phyloP scores from a whole-genome alignment of 1,140 invertebrate genomes.

The Procambarus virginalis region DNA sequence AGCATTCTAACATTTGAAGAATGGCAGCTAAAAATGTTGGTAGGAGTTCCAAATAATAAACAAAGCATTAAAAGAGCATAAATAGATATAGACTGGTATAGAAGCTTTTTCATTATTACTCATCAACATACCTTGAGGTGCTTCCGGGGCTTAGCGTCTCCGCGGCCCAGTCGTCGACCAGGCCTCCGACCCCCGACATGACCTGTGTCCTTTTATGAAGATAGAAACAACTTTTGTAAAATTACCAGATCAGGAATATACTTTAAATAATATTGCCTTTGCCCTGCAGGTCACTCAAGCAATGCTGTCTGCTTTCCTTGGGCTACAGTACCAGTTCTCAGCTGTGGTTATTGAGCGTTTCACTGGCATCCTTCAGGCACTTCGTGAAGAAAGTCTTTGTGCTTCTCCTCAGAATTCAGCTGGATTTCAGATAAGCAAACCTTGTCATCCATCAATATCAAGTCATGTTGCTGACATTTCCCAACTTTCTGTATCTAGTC shows the following conservation, averaged over 20 bases:
- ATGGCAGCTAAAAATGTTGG: no score
- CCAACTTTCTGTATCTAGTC: slow-evolving; percentile 32
- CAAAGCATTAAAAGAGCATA: no score
- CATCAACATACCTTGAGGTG: no score
- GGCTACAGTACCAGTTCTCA: slow-evolving; percentile 56
- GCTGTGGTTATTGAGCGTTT: slow-evolving; percentile 52
- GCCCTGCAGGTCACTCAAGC: slow-evolving; percentile 36
- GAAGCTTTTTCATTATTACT: no score
- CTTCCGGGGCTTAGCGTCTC: no score
- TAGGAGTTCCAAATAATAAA: no score
- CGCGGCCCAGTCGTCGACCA: no score
- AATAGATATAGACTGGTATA: no score
- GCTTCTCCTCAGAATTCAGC: not conserved
- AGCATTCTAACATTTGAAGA: no score
- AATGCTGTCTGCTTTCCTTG: slow-evolving; percentile 59
- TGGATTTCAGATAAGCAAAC: slow-evolving; percentile 8
- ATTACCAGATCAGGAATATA: no score
- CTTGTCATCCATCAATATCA: not conserved
- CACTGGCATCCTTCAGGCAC: slow-evolving; percentile 23
- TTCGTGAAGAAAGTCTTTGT: slow-evolving; percentile 31
- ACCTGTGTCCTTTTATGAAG: not conserved
- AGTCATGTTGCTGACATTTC: not conserved
- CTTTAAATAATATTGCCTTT: not conserved
- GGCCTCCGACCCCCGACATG: no score
- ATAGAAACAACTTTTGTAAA: not conserved